Conservation (phyloP, 2,797 vertebrate genomes). For the Tinamus major region DNA sequence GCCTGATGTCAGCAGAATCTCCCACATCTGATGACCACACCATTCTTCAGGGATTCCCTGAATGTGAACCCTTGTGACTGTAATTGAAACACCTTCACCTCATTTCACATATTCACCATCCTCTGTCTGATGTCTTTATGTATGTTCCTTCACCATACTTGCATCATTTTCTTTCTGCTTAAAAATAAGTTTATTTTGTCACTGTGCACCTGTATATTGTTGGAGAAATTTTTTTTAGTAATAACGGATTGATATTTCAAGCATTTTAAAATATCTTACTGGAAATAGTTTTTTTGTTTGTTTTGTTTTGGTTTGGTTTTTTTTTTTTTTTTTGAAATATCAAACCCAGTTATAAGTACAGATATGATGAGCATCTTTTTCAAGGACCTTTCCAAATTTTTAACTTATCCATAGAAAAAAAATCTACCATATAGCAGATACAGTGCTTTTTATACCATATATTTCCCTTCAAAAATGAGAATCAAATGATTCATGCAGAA, state of each 20-base stretch:
- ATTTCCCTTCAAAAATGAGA: neutral
- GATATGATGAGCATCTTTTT: neutral
- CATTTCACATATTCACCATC: slow-evolving; percentile 47
- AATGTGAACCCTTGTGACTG: slow-evolving; percentile 64
- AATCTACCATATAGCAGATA: neutral
- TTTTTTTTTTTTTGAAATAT: neutral
- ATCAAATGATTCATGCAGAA: neutral
- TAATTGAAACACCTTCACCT: slow-evolving; percentile 47
- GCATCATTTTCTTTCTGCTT: slow-evolving; percentile 20
- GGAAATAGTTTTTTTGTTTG: neutral
- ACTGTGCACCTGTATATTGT: slow-evolving; percentile 40
- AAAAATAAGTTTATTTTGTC: slow-evolving; percentile 58
- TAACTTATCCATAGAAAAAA: neutral
- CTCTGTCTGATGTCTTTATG: neutral
- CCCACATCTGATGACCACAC: slow-evolving; percentile 65
- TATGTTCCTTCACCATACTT: slow-evolving; percentile 70
- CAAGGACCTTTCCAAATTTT: neutral
- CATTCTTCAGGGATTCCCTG: slow-evolving; percentile 68
- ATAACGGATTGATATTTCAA: neutral
- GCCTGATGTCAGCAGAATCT: slow-evolving; percentile 66
- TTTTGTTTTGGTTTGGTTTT: no score
- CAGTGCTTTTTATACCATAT: neutral
- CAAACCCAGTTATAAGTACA: neutral
- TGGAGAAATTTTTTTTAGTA: neutral
- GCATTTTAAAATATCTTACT: neutral